These are phyloP conservation scores for Sebastes reedi DNA, from an alignment of 2,797 vertebrate species.

Conservation along the genomic window DNA sequence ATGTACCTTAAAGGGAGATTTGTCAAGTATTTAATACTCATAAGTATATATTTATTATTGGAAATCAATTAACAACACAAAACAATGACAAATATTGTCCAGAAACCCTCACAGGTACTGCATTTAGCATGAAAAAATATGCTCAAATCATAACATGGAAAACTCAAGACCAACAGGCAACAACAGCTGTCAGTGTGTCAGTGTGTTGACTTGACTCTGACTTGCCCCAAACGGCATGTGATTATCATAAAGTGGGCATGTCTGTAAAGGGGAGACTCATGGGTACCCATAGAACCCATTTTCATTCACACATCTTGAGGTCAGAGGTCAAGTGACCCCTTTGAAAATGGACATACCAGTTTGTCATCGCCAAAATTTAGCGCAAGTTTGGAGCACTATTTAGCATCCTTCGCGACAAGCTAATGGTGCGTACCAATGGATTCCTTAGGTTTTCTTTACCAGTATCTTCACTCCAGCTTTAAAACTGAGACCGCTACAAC, in stretches of 20 bases:
- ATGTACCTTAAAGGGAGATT: not conserved
- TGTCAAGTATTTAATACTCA: not conserved
- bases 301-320: not conserved
- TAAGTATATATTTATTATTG: not conserved
- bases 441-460: not conserved
- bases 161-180: too few species aligned
- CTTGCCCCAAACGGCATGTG: too few species aligned
- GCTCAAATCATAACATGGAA: too few species aligned
- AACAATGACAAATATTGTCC: not conserved
- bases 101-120: too few species aligned
- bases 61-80: not conserved
- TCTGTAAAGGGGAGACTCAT: too few species aligned
- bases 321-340: not conserved
- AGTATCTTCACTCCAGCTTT: not conserved
- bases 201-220: too few species aligned
- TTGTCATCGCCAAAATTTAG: not conserved
- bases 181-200: too few species aligned
- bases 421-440: not conserved
- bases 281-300: too few species aligned
- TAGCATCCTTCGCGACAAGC: accelerated
- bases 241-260: too few species aligned
- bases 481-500: not conserved
- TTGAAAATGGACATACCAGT: not conserved
- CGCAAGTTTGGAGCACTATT: accelerated
- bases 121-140: too few species aligned